Percentiles rank a stretch among this genome's conserved stretches.
These are phyloP conservation scores for Balanococcus diminutus DNA, from an alignment of 2,888 invertebrate species.

Conservation along the genomic window DNA sequence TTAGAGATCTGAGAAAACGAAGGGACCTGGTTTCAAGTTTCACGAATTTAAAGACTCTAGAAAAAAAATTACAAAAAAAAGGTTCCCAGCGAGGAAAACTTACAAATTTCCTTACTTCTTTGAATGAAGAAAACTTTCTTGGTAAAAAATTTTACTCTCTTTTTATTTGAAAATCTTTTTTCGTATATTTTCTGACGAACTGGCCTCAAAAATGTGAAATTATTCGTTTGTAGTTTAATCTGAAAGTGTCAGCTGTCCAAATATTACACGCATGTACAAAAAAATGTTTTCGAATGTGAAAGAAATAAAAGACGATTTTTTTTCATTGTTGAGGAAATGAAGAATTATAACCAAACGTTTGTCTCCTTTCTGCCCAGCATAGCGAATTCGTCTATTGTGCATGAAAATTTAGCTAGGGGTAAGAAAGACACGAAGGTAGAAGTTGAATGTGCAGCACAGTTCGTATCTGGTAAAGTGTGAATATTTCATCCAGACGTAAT, in stretches of 20 bases:
- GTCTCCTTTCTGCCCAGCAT: not conserved
- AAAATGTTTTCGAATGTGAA: not conserved
- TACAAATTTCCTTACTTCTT: not conserved
- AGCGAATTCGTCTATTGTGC: not conserved
- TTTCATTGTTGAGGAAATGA: not conserved
- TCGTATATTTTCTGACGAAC: not conserved
- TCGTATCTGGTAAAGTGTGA: not conserved
- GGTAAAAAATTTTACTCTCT: too few relatives aligned
- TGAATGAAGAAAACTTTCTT: not conserved
- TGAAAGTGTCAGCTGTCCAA: not conserved
- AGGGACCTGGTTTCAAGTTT: not conserved
- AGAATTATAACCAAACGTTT: not conserved
- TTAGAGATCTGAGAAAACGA: not conserved
- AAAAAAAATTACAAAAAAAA: not conserved
- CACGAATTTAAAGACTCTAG: not conserved
- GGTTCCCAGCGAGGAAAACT: not conserved
- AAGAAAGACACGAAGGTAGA: not conserved
- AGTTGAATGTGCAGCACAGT: not conserved
- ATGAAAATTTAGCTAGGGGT: not conserved
- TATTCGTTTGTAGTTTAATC: not conserved
- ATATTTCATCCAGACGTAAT: not conserved
- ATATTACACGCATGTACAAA: not conserved
- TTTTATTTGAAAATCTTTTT: not conserved
- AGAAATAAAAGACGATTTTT: not conserved
- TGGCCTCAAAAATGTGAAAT: not conserved